Evolutionary conservation across 2,888 invertebrate species (phyloP).

Genomic region (Mythimna albipuncta): DNA sequence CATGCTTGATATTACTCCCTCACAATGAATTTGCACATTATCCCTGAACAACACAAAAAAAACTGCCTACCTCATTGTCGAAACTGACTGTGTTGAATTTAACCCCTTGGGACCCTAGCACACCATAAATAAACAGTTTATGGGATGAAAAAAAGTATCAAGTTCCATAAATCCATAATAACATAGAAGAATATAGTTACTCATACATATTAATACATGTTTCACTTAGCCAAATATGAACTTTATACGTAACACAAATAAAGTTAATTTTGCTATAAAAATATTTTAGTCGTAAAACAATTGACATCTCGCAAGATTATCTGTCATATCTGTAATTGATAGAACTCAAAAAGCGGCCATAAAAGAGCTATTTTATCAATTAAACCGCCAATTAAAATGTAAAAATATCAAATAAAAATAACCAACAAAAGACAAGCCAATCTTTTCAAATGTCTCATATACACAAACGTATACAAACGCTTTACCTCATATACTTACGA

Average conservation of each 20-base stretch:
- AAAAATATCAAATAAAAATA: too few relatives aligned
- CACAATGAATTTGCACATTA: conserved; percentile 35
- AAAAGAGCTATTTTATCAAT: neutral
- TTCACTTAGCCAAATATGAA: neutral
- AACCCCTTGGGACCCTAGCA: conserved; percentile 51
- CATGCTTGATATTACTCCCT: conserved; percentile 31
- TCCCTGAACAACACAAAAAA: conserved; percentile 35
- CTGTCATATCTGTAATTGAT: neutral
- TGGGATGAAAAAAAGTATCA: conserved; percentile 48
- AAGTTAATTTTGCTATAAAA: neutral
- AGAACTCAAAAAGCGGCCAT: neutral
- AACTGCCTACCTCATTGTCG: conserved; percentile 51
- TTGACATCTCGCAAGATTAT: neutral
- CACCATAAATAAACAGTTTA: conserved; percentile 25
- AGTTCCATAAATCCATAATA: conserved; percentile 23
- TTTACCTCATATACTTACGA: conserved; percentile 44
- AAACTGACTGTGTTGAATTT: conserved; percentile 47
- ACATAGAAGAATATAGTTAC: neutral
- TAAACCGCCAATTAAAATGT: too few relatives aligned
- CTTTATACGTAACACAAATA: neutral
- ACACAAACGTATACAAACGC: conserved; percentile 24
- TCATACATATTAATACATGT: neutral
- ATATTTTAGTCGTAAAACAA: neutral
- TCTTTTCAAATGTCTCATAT: neutral
- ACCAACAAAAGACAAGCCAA: neutral